Evolutionary conservation across 2,888 invertebrate genomes (phyloP).

Genomic region (Punctoribates punctum): DNA sequence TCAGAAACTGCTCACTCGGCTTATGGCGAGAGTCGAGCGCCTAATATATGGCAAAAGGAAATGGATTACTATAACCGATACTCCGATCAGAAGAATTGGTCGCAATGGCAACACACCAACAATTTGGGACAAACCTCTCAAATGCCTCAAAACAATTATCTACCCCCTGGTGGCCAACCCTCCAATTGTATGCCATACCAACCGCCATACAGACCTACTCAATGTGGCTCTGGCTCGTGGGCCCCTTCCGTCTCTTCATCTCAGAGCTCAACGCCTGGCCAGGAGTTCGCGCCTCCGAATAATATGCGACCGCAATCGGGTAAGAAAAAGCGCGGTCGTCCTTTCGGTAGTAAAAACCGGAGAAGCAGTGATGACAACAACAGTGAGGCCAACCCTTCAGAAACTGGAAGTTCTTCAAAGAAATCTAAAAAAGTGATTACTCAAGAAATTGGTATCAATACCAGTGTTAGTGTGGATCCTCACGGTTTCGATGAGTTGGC

Average conservation of each 20-base stretch:
- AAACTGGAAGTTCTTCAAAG: not conserved
- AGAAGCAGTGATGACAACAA: conserved; percentile 37
- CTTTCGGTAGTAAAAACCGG: conserved; percentile 50
- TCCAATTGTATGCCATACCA: not conserved
- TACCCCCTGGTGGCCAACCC: not conserved
- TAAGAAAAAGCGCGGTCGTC: conserved; percentile 49
- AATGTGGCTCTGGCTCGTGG: conserved; percentile 15
- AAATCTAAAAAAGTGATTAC: conserved; percentile 40
- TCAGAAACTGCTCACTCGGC: conserved; percentile 22
- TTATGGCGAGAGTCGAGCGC: conserved; percentile 6
- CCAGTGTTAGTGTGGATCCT: conserved; percentile 34
- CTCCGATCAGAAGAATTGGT: conserved; percentile 11
- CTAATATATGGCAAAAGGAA: conserved; percentile 19
- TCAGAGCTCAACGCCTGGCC: not conserved
- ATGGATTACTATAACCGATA: not conserved
- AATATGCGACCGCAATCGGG: not conserved
- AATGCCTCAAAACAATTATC: conserved; percentile 17
- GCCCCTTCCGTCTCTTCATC: conserved; percentile 6
- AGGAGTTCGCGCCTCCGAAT: conserved; percentile 15
- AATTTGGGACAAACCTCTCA: not conserved
- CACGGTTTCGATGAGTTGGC: conserved; percentile 32
- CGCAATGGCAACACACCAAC: conserved; percentile 20
- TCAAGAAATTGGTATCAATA: conserved; percentile 45
- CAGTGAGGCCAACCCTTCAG: conserved; percentile 38
- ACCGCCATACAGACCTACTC: not conserved